Percentiles rank a stretch among this genome's conserved stretches.
Conservation (phyloP, 2,797 vertebrate genomes). For the Hydrolagus colliei region DNA sequence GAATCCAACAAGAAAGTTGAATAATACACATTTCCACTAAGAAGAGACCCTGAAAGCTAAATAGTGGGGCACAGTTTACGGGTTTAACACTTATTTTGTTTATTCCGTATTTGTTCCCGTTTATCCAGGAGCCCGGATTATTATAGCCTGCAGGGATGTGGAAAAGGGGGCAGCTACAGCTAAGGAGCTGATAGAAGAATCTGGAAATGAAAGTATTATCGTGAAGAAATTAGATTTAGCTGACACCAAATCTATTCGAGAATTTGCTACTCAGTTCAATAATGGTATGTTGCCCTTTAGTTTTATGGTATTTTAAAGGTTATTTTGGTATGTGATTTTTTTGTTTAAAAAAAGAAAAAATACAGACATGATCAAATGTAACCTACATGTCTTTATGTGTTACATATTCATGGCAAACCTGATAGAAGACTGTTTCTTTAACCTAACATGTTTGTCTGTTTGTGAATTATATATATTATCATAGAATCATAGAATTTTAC, state of each 20-base stretch:
- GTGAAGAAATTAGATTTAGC: conserved; percentile 59
- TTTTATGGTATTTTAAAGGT: neutral
- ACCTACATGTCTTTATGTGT: too few species aligned
- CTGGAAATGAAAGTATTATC: conserved; percentile 49
- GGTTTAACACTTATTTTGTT: neutral
- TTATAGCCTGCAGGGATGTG: conserved; percentile 61
- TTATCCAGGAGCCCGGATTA: conserved; percentile 52
- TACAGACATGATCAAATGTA: too few species aligned
- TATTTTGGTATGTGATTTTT: neutral
- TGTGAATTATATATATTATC: too few species aligned
- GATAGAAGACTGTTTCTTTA: too few species aligned
- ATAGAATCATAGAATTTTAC: too few species aligned
- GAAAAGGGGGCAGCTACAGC: conserved; percentile 53
- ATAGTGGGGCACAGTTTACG: neutral
- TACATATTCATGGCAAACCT: too few species aligned
- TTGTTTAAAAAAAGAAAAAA: neutral
- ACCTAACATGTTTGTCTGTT: too few species aligned
- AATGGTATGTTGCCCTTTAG: conserved; percentile 49
- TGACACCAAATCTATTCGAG: conserved; percentile 61
- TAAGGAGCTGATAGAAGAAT: conserved; percentile 51
- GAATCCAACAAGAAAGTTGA: neutral
- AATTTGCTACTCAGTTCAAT: conserved; percentile 60
- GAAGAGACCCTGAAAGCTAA: neutral
- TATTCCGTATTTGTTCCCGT: conserved; percentile 24
- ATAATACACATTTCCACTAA: neutral